phyloP scores from a whole-genome alignment of 2,888 invertebrate species.

The Agrilus biguttatus region DNA sequence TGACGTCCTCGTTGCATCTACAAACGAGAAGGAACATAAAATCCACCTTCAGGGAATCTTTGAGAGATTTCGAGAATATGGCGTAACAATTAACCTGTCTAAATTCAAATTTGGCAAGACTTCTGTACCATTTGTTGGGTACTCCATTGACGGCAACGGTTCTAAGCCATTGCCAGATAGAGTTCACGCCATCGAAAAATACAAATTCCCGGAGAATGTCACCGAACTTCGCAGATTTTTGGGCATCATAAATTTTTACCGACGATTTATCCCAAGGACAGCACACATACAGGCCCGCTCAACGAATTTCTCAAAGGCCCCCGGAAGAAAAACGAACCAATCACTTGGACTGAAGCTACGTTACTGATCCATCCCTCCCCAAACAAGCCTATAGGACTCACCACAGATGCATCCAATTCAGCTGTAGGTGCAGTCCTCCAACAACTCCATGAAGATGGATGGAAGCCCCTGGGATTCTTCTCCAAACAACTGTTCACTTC shows the following conservation, averaged over 20 bases:
- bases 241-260: neutral
- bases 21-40: no score
- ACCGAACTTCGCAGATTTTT: neutral
- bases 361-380: conserved; percentile 13
- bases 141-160: neutral
- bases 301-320: neutral
- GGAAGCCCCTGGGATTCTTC: conserved; percentile 23
- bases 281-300: neutral
- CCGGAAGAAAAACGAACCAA: conserved; percentile 5
- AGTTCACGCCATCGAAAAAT: neutral
- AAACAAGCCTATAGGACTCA: neutral
- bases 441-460: conserved; percentile 12
- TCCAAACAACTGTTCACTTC: conserved; percentile 17
- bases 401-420: conserved; percentile 21
- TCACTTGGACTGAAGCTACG: conserved; percentile 14
- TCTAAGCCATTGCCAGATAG: neutral
- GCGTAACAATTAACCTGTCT: neutral
- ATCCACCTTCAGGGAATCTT: neutral
- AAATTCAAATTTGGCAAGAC: neutral
- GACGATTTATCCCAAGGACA: neutral
- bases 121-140: neutral
- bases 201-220: neutral
- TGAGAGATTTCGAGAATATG: neutral
- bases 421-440: conserved; percentile 23
- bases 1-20: no score